These are phyloP conservation scores for Fulmarus glacialis DNA, from an alignment of 2,113 vertebrate genomes.

Conservation along the genomic window DNA sequence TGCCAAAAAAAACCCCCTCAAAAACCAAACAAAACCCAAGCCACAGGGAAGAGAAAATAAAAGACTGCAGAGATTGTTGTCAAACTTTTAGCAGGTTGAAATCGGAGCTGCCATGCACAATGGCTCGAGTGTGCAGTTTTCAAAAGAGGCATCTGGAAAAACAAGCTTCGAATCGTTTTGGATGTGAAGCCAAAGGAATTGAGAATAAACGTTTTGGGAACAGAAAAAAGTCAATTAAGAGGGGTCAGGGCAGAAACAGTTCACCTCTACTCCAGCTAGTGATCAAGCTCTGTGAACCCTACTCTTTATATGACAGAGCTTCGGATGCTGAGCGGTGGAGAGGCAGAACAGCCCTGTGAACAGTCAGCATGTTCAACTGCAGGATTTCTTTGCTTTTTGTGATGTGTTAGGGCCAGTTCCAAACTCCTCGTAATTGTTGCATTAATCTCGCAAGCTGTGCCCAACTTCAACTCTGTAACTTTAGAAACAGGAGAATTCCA, in stretches of 20 bases:
- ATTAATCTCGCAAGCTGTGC: neutral
- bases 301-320: neutral
- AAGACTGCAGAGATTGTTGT: neutral
- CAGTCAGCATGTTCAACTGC: neutral
- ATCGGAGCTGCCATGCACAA: neutral
- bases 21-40: neutral
- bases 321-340: neutral
- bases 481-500: neutral
- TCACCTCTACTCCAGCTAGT: conserved; percentile 17
- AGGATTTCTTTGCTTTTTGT: neutral
- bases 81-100: conserved; percentile 33
- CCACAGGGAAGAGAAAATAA: neutral
- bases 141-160: neutral
- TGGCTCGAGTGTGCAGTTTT: neutral
- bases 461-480: neutral
- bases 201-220: neutral
- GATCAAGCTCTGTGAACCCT: neutral
- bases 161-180: neutral
- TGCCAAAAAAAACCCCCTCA: conserved; percentile 5
- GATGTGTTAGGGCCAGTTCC: neutral
- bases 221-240: neutral
- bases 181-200: conserved; percentile 19
- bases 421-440: neutral
- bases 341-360: neutral
- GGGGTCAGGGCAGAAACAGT: neutral